phyloP scores from a whole-genome alignment of 2,113 vertebrate genomes.

The Myotis yumanensis region DNA sequence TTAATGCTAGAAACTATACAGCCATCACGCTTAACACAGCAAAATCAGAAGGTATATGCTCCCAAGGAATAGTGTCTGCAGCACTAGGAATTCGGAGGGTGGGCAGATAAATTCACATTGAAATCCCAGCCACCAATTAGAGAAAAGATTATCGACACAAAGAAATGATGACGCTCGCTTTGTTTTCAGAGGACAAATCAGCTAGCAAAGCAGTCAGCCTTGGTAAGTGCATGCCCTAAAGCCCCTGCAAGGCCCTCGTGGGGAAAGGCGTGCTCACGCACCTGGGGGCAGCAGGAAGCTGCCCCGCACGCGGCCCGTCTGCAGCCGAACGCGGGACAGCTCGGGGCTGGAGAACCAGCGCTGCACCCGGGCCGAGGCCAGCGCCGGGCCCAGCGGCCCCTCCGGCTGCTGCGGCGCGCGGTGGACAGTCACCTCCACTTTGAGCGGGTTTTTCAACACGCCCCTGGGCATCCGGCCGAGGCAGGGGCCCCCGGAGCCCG shows the following conservation, averaged over 20 bases:
- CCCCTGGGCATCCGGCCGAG: slow-evolving; percentile 68
- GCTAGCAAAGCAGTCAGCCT: background rate
- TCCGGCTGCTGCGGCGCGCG: slow-evolving; percentile 43
- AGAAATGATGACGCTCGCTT: background rate
- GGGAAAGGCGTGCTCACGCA: slow-evolving; percentile 43
- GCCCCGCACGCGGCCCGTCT: slow-evolving; percentile 70
- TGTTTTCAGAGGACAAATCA: background rate
- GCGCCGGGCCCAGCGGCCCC: slow-evolving; percentile 58
- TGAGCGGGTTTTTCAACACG: slow-evolving; percentile 66
- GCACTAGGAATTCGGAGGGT: background rate
- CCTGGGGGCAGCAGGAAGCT: slow-evolving; percentile 80
- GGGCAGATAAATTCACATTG: background rate
- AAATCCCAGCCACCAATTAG: background rate
- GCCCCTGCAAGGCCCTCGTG: background rate
- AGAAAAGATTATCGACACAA: background rate
- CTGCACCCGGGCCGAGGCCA: slow-evolving; percentile 73
- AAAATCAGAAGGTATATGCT: background rate
- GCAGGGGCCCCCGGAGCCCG: slow-evolving; percentile 76
- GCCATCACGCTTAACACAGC: background rate
- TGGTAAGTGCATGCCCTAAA: background rate
- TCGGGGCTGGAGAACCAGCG: slow-evolving; percentile 73
- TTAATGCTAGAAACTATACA: background rate
- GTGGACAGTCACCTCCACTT: slow-evolving; percentile 77
- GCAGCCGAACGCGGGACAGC: slow-evolving; percentile 75
- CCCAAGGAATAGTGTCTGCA: background rate